Evolutionary conservation across 2,113 vertebrate genomes (phyloP), one percentile per base, ranked within the genome.

Genomic region (Tragelaphus strepsiceros): DNA sequence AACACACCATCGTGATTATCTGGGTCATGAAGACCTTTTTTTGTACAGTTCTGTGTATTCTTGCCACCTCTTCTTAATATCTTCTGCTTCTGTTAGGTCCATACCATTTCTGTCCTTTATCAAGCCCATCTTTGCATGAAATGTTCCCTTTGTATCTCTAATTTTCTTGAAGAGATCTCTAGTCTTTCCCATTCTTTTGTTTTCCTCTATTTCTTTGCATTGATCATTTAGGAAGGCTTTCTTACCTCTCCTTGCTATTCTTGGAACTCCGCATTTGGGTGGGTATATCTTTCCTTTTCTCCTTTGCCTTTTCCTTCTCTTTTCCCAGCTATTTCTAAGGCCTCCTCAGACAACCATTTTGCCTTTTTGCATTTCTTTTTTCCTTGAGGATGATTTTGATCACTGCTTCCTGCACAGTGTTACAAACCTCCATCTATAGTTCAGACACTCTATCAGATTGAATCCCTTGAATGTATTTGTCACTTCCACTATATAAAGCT

Each of bases 391-490:
- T n/a, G 32, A 67, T 19, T 67, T 35, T 67, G 64, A 67, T n/a
- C 32, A 35, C 32, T 67, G 17, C 64, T n/a, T 35, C 32, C 64
- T 19, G 8, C 4, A 19, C 7, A 35, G 5, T 10, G 32, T 9
- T 5, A 67, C 4, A 5, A 35, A 35, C 17, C 32, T 5, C 32
- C 2, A 0, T 67, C 16, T 1, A 35, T 11, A 67, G 8, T 67
- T 35, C 8, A 5, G 32, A 9, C 64, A 19, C 32, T 35, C 7
- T 35, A 67, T 35, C 64, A n/a, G 64, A 67, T 5, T 10, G 16
- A 21, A 67, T 10, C 1, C 17, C 64, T 21, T 21, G 32, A 67
- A 67, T 35, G 8, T 35, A 35, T 19, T 67, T 67, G 64, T 35
- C 8, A n/a, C 8, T 11, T n/a, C 32, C 32, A 35, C 16, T 67